Conservation (phyloP, 2,888 invertebrate species). For the Ptilodon capucinus region DNA sequence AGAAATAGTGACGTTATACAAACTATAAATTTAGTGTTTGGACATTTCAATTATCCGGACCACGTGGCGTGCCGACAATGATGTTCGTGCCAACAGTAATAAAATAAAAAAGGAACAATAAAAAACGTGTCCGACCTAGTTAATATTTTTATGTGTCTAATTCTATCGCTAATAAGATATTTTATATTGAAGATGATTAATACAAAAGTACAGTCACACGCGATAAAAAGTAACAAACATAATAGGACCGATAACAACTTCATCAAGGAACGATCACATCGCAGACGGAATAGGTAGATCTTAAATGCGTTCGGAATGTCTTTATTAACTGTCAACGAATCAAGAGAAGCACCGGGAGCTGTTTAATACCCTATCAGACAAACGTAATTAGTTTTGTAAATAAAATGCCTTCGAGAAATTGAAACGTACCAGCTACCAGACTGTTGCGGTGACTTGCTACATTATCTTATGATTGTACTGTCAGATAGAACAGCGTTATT, state of each 20-base stretch:
- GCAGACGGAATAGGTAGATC: conserved; percentile 62
- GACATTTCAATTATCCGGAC: conserved; percentile 80
- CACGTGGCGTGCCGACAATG: conserved; percentile 76
- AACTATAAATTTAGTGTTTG: conserved; percentile 78
- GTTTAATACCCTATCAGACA: conserved; percentile 78
- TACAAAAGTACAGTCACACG: conserved; percentile 44
- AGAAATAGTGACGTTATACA: conserved; percentile 60
- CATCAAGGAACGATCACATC: conserved; percentile 59
- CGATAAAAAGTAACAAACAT: conserved; percentile 36
- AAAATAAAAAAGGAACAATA: conserved; percentile 62
- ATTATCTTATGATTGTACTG: conserved; percentile 58
- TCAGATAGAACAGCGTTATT: conserved; percentile 44
- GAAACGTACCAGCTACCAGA: conserved; percentile 79
- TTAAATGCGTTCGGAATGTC: conserved; percentile 75
- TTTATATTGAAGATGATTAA: conserved; percentile 44
- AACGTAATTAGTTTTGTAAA: conserved; percentile 83
- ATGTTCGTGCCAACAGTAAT: conserved; percentile 76
- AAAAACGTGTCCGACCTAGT: conserved; percentile 47
- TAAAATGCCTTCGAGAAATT: conserved; percentile 80
- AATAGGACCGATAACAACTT: conserved; percentile 52
- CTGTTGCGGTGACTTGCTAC: conserved; percentile 73
- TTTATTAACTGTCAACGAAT: conserved; percentile 81
- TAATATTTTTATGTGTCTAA: conserved; percentile 51
- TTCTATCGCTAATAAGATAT: conserved; percentile 47
- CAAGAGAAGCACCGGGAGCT: conserved; percentile 70